Evolutionary conservation across 2,113 vertebrate genomes (phyloP), one percentile per base, ranked within the genome.

Genomic region (Gnathochromis pfefferi): DNA sequence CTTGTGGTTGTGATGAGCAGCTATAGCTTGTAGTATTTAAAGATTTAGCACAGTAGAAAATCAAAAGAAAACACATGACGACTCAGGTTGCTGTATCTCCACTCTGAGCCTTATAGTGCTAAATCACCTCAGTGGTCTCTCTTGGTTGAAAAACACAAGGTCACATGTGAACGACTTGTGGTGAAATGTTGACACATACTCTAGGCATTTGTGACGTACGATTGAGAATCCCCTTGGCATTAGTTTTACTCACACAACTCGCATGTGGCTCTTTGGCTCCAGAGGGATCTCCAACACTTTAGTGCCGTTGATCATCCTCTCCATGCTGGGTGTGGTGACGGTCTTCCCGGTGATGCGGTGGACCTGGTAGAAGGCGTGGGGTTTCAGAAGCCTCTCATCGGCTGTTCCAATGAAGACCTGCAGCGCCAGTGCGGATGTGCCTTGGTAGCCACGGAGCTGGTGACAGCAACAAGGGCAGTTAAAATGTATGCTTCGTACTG

Each of bases 331-430:
- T 33, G 98, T 99, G 91, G 98, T 98, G 86, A 99, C 98, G 0
- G 98, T 99, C 53, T 99, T 99, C 17, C 99, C 98, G 0, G 98
- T 99, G 94, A 99, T 98, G 65, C 98, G 97, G 86, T 99, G 98
- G 42, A 98, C 99, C 95, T 99, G 99, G 94, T 99, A 99, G 95
- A 99, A 99, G 60, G 99, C 97, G 1, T 99, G 99, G 1, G 98
- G 98, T 81, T 98, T 98, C 11, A 99, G 97, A 75, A 98, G 95
- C 23, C 97, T 94, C 94, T 99, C 98, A 0, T 99, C 99, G 0
- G 99, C 98, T 0, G 98, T 99, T 58, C 99, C 99, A 1, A 99
- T 99, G 96, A 99, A 99, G 95, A 99, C 97, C 94, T 99, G 98
- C 55, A 99, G 97, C 3, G 95, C 97, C 93, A 99, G 95, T 1